These are phyloP conservation scores for Schlechtendalia chinensis DNA, from an alignment of 1,140 invertebrate species.

Conservation along the genomic window DNA sequence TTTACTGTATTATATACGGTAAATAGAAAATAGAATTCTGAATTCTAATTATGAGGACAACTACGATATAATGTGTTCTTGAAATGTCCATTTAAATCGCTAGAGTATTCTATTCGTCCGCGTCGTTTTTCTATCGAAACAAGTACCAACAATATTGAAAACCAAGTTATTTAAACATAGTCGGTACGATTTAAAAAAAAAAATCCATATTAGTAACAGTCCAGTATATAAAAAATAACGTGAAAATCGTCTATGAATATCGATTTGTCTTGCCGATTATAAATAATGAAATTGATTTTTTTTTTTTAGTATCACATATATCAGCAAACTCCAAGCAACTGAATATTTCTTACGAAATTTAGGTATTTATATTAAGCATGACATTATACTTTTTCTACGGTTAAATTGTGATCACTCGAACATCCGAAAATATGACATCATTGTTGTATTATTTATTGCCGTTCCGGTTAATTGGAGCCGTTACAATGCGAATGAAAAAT, in stretches of 20 bases:
- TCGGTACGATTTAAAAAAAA: too few species aligned
- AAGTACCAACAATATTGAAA: not conserved
- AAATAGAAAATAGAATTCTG: too few species aligned
- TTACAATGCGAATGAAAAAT: constrained; percentile 11
- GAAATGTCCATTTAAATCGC: too few species aligned
- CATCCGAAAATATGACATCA: not conserved
- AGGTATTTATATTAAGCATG: not conserved
- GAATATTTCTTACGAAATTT: not conserved
- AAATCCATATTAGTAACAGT: not conserved
- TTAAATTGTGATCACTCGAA: not conserved
- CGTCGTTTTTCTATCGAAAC: not conserved
- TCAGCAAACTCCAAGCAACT: not conserved
- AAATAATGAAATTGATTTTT: constrained; percentile 8
- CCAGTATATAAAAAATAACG: not conserved
- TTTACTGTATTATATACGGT: too few species aligned
- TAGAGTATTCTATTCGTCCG: not conserved
- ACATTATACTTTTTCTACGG: constrained; percentile 9
- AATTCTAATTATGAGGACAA: too few species aligned
- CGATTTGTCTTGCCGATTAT: not conserved
- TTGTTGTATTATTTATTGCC: not conserved
- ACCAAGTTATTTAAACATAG: constrained; percentile 14
- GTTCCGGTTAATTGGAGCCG: not conserved
- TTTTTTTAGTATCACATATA: not conserved
- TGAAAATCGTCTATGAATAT: not conserved
- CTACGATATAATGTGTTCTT: too few species aligned